Evolutionary conservation across 2,797 vertebrate genomes (phyloP).

Genomic region (Delichon dasypus): DNA sequence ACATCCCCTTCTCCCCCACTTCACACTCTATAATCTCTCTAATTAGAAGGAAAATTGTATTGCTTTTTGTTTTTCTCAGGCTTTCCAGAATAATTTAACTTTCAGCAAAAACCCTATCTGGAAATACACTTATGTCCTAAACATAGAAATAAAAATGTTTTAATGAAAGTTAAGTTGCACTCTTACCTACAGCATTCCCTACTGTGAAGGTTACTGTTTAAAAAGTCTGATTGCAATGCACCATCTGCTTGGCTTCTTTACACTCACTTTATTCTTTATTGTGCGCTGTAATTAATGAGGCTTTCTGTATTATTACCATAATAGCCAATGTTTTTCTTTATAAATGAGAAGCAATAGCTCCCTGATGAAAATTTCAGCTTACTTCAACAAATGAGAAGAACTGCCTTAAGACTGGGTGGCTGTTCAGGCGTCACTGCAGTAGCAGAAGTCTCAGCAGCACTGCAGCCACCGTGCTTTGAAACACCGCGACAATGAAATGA

Average conservation of each 20-base stretch:
- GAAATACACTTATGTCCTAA: conserved; percentile 20
- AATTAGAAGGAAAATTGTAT: neutral
- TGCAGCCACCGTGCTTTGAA: neutral
- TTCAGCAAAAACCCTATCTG: conserved; percentile 11
- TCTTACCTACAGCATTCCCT: conserved; percentile 58
- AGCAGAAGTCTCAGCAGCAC: neutral
- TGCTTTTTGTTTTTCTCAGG: neutral
- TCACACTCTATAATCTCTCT: neutral
- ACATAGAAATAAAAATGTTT: conserved; percentile 38
- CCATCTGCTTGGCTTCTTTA: conserved; percentile 65
- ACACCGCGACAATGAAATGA: neutral
- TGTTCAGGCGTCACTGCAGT: neutral
- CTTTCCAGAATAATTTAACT: conserved; percentile 26
- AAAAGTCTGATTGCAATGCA: conserved; percentile 56
- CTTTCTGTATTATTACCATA: conserved; percentile 54
- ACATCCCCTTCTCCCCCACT: neutral
- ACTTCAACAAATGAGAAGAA: conserved; percentile 18
- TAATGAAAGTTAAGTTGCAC: conserved; percentile 55
- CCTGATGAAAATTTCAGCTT: conserved; percentile 39
- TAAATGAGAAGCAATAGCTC: conserved; percentile 48
- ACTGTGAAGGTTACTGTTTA: conserved; percentile 61
- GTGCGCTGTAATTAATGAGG: conserved; percentile 65
- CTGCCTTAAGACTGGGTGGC: neutral
- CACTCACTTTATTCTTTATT: conserved; percentile 9
- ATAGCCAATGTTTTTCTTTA: conserved; percentile 48